A percentile compares a stretch with the other conserved stretches of the same genome.
Conservation (phyloP, 2,113 vertebrate genomes). For the Trichomycterus rosablanca region DNA sequence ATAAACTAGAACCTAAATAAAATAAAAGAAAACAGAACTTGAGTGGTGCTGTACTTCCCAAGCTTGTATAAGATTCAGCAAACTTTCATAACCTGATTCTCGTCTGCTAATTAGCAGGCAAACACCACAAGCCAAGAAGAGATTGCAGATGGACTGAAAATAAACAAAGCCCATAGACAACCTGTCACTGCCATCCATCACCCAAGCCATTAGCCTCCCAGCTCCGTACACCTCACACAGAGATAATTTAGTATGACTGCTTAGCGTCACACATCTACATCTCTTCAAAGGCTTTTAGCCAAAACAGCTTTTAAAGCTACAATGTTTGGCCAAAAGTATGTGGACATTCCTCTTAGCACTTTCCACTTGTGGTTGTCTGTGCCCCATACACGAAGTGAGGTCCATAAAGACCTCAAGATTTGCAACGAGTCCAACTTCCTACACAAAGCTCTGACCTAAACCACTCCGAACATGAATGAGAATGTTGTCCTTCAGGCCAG, state of each 20-base stretch:
- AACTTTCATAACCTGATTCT: background rate
- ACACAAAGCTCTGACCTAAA: too few relatives aligned
- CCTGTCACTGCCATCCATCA: conserved; percentile 16
- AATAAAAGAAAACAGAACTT: background rate
- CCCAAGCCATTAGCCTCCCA: background rate
- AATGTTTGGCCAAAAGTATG: too few relatives aligned
- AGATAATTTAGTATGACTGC: background rate
- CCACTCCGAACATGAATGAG: too few relatives aligned
- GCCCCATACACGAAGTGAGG: too few relatives aligned
- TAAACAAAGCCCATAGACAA: conserved; percentile 22
- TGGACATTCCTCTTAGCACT: too few relatives aligned
- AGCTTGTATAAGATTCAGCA: background rate
- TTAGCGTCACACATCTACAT: background rate
- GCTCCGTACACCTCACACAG: background rate
- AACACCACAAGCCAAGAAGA: background rate
- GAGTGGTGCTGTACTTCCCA: background rate
- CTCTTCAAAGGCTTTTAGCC: background rate
- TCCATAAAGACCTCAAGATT: too few relatives aligned
- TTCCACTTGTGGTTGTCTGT: too few relatives aligned
- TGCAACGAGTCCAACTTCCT: too few relatives aligned
- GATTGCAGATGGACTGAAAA: conserved; percentile 16
- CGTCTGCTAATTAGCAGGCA: background rate
- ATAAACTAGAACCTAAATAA: background rate
- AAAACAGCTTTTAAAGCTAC: background rate
- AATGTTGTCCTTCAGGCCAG: too few relatives aligned